These are phyloP conservation scores for Pterostichus niger DNA, from an alignment of 2,888 invertebrate species.

Conservation along the genomic window DNA sequence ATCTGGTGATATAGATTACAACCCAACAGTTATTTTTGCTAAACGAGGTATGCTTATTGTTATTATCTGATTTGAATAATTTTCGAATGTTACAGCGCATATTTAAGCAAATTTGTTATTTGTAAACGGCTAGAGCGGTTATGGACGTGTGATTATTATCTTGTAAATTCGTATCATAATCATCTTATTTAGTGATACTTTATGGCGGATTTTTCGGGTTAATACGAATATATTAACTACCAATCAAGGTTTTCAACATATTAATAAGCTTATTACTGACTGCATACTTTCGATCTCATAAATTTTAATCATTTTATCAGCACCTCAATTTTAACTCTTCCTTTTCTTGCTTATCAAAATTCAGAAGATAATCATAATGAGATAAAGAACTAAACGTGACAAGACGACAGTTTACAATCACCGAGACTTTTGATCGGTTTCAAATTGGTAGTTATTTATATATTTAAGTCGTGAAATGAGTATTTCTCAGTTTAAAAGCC, in stretches of 20 bases:
- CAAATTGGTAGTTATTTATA: no score
- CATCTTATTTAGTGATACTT: conserved; percentile 51
- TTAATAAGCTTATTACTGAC: conserved; percentile 32
- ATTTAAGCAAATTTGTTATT: conserved; percentile 58
- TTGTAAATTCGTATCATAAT: conserved; percentile 48
- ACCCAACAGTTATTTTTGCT: conserved; percentile 46
- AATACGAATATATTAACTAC: conserved; percentile 41
- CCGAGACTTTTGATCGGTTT: no score
- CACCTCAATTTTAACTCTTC: background rate
- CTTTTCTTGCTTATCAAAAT: no score
- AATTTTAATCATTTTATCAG: background rate
- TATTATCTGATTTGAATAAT: conserved; percentile 59
- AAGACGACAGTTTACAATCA: no score
- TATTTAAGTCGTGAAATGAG: no score
- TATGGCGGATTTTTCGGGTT: conserved; percentile 25
- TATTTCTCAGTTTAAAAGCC: no score
- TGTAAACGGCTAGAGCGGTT: conserved; percentile 28
- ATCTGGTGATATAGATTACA: conserved; percentile 50
- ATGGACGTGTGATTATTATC: conserved; percentile 39
- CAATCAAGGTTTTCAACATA: conserved; percentile 18
- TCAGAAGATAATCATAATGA: no score
- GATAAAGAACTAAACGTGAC: no score
- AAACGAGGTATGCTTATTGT: conserved; percentile 60
- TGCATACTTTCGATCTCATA: conserved; percentile 19
- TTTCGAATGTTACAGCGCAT: conserved; percentile 40